Base-by-base conservation (phyloP, 2,113 vertebrate species). In the Tragelaphus scriptus region DNA sequence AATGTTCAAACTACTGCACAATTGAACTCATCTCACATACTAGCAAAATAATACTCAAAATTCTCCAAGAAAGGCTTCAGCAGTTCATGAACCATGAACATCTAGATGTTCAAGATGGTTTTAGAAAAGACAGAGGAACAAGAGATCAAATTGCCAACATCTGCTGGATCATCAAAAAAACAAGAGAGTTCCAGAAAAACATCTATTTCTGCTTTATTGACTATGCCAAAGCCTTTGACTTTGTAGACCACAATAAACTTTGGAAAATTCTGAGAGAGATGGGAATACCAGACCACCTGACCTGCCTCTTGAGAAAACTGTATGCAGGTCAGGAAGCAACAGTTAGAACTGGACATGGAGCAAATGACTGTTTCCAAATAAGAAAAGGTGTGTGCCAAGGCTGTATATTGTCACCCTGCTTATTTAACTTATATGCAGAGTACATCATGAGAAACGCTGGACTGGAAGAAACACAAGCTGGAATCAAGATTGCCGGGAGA, bases 1-100 rank as follows among this genome's bases (percentile, higher is more conserved):
- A 68, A n/a, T 19, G 7, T 7, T 68, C 16, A n/a, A n/a, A 68
- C 15, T n/a, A 9, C 32, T 0, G 0, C 63, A n/a, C 63, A 68
- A 68, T 9, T n/a, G 32, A 7, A 68, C 16, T 68, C 32, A 68
- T 68, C 63, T 68, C 63, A n/a, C 8, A 68, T 2, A 2, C 63
- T 65, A 68, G 32, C 17, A n/a, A 68, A 68, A 16, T n/a, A n/a
- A 68, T 68, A 7, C 63, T n/a, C 32, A 68, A 68, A 68, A 68
- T n/a, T 68, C 63, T n/a, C 16, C 63, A n/a, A 68, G 63, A 7
- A 16, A 32, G 7, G 7, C 15, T 65, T 17, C 30, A 65, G 63
- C 30, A 65, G 15, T 65, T 17, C 30, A 65, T 1, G 30, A 65
- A 65, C 14, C 3, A 7, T 65, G 61, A 32, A 32, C 15, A 4